Evolutionary conservation across 2,888 invertebrate species (phyloP), one percentile per base, ranked within the genome.

Genomic region (Drosophila quasianomalipes): DNA sequence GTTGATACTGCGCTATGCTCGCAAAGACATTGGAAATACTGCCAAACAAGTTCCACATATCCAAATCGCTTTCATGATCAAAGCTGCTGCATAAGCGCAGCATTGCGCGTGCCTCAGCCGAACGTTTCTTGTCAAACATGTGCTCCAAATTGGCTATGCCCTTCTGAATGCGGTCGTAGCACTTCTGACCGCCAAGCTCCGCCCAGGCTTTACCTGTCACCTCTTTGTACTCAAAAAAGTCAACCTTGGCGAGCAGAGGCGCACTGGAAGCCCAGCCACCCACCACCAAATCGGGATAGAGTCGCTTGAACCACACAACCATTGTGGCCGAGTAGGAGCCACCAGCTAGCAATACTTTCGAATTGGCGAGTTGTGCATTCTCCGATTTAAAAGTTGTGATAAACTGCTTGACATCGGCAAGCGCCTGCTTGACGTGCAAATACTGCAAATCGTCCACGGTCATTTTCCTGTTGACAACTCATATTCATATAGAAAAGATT

Each of bases 321-420:
- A 96, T 95, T 70, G 95, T 95, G 3, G 95, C 96, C 0, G 96
- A 95, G 79, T 96, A 96, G 0, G 96, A 96, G 0, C 95, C 95
- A 1, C 96, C 96, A 66, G 95, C 94, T 55, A 96, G 89, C 30
- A 96, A 77, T 0, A 93, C 92, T 62, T 92, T 93, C 1, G 94
- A 93, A 49, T 94, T 92, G 51, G 84, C 74, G 26, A 94, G 81
- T 31, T 88, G 92, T 0, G 90, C 62, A 51, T 91, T 81, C 1
- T 74, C 84, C 28, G 91, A 83, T 79, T 94, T 94, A 61, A 94
- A 87, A 1, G 93, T 92, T 19, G 91, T 81, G 60, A 96, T 96
- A 78, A 96, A 95, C 82, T 95, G 93, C 0, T 95, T 96, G 4
- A 96, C 93, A 91, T 96, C 96, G 0, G 95, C 96, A 16, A 96